Evolutionary conservation across 2,888 invertebrate genomes (phyloP), one percentile per base, ranked within the genome.

Genomic region (Drosophila subquinaria): DNA sequence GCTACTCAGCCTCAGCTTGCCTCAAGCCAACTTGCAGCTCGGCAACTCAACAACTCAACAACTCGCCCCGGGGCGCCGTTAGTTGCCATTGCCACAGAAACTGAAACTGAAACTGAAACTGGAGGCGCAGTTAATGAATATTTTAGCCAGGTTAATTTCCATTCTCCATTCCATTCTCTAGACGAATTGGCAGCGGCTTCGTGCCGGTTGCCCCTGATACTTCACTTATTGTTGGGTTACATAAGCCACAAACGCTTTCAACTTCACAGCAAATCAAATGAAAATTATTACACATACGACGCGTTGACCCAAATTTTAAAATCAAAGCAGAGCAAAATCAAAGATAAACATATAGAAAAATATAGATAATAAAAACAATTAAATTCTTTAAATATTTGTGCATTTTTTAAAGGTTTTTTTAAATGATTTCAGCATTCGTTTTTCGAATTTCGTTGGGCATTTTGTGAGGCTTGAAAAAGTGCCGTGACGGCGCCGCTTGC

Each of bases 401-500:
- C 4, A 6, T 0, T n/a, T 17, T 11, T 8, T 11, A 0, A 5
- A 5, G 36, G 36, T 13, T 13, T 4, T 5, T 4, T 17, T 0
- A n/a, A 45, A 13, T 23, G 5, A 13, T 56, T 56, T 45, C 1
- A 36, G 11, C n/a, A 11, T 27, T 56, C 51, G 55, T 70, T 55
- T 60, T 36, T 61, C 0, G 5, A 23, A 55, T 55, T 47, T 51
- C 15, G 43, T 45, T 70, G 70, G 30, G 55, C 23, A 45, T 50
- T 23, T 56, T 53, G 56, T 38, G 38, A 45, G 33, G 55, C 62
- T 36, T 45, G 50, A 61, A 62, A 55, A 27, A 51, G 63, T 79
- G 79, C 55, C 76, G 86, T 88, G 88, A 82, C 80, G 88, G 80
- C 73, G 88, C 80, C 86, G 77, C 78, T 83, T 86, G 81, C 87